Conservation (phyloP, 2,113 vertebrate species). For the Chaenogobius annularis region DNA sequence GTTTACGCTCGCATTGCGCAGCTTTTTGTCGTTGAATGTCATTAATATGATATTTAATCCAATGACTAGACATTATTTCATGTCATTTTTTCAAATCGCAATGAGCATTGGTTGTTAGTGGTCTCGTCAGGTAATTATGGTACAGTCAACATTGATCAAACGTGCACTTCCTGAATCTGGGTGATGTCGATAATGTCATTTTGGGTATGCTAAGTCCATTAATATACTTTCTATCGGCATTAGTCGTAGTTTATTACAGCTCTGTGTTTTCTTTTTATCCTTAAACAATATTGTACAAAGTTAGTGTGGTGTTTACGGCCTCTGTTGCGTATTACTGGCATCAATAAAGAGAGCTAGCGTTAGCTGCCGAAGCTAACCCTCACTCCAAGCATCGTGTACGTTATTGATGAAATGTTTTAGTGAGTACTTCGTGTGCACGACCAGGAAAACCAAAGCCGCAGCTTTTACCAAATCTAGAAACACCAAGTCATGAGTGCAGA, state of each 20-base stretch:
- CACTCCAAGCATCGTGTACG: slow-evolving; percentile 5
- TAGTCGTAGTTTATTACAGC: not conserved
- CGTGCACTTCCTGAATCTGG: slow-evolving; percentile 60
- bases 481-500: slow-evolving; percentile 78
- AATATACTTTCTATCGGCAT: slow-evolving; percentile 5
- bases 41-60: not conserved
- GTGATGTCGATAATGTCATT: slow-evolving; percentile 53
- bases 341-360: slow-evolving; percentile 46
- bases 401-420: not conserved
- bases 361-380: slow-evolving; percentile 60
- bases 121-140: slow-evolving; percentile 32
- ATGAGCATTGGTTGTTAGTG: not conserved
- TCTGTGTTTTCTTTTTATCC: not conserved
- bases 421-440: slow-evolving; percentile 10
- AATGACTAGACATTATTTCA: not conserved
- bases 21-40: not conserved
- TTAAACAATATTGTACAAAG: not conserved
- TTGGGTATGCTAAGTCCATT: slow-evolving; percentile 22
- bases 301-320: not conserved
- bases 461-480: slow-evolving; percentile 35
- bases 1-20: not conserved
- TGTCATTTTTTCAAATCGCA: not conserved
- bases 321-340: slow-evolving; percentile 18
- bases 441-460: slow-evolving; percentile 16
- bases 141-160: slow-evolving; percentile 39